Percentiles rank a stretch among this genome's conserved stretches.
Conservation (phyloP, 2,888 invertebrate genomes). For the Lottia gigantea region DNA sequence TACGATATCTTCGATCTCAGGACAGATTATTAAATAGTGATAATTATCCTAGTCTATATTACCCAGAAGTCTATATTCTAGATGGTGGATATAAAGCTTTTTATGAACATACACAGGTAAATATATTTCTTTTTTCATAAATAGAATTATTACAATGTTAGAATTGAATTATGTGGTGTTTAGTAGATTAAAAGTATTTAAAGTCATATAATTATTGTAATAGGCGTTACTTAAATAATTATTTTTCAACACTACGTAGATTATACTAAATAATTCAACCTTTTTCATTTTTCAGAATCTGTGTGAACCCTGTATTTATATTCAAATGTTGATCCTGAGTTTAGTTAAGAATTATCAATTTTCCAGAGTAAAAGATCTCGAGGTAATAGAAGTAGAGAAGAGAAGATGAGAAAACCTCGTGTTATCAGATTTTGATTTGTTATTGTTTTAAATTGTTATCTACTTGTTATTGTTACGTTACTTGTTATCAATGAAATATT, state of each 20-base stretch:
- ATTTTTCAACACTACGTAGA: no score
- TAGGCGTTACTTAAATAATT: no score
- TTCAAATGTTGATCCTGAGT: constrained; percentile 86
- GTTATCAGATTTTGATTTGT: background rate
- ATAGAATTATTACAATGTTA: no score
- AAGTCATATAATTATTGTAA: no score
- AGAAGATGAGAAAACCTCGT: background rate
- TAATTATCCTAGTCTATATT: constrained; percentile 84
- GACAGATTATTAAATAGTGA: constrained; percentile 85
- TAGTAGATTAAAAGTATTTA: no score
- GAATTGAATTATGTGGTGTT: no score
- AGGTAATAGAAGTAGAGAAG: constrained; percentile 2
- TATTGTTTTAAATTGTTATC: background rate
- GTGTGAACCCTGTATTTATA: constrained; percentile 80
- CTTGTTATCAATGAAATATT: no score
- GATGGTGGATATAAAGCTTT: constrained; percentile 90
- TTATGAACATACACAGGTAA: constrained; percentile 73
- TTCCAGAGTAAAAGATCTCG: constrained; percentile 24
- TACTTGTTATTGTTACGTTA: no score
- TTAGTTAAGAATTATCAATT: constrained; percentile 75
- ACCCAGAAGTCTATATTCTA: constrained; percentile 92
- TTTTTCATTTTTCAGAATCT: constrained; percentile 68
- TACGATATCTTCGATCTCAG: constrained; percentile 82
- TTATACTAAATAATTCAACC: no score
- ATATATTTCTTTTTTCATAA: no score